Evolutionary conservation across 2,113 vertebrate genomes (phyloP).

Genomic region (Rattus norvegicus): GRCr8 NC_086023.1:140636501-140637000

Average conservation of each 20-base stretch:
- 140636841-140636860: not conserved
- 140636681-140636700: not conserved
- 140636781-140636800: constrained; percentile 1
- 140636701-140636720: not conserved
- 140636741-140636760: constrained; percentile 47
- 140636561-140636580: not conserved
- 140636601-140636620: not conserved
- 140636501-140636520: not conserved
- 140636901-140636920: not conserved
- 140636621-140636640: not conserved
- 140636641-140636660: not conserved
- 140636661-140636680: not conserved
- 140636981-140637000: not conserved
- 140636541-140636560: not conserved
- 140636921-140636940: not conserved
- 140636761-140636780: constrained; percentile 40
- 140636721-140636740: constrained; percentile 10
- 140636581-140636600: not conserved
- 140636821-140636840: not conserved
- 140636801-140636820: constrained; percentile 16
- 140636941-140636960: not conserved
- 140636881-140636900: not conserved
- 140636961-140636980: not conserved
- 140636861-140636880: not conserved
- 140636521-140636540: not conserved